Evolutionary conservation across 2,888 invertebrate species (phyloP).

Genomic region (Archaeoteleia sp.): DNA sequence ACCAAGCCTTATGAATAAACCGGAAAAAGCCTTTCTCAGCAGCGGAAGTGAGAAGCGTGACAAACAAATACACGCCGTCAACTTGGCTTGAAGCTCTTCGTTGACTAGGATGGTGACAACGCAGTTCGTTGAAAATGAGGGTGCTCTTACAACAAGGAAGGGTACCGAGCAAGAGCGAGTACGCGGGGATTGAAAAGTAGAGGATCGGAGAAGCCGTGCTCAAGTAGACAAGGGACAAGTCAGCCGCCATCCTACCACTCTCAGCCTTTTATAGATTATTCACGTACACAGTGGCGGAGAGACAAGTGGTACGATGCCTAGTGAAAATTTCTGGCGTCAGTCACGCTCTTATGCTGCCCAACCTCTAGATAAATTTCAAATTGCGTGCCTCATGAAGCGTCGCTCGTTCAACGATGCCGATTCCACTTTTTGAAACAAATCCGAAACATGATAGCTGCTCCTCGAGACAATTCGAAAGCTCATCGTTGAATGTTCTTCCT

Average conservation of each 20-base stretch:
- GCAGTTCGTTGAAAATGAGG: constrained; percentile 51
- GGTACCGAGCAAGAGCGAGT: constrained; percentile 31
- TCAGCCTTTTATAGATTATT: constrained; percentile 74
- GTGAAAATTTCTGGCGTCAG: constrained; percentile 43
- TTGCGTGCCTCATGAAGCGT: constrained; percentile 10
- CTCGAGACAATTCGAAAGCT: neutral
- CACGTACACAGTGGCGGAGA: constrained; percentile 71
- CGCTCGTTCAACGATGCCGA: neutral
- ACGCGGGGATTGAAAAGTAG: constrained; percentile 66
- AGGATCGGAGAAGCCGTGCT: constrained; percentile 72
- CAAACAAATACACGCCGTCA: constrained; percentile 71
- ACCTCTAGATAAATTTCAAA: constrained; percentile 28
- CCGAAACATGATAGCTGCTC: constrained; percentile 7
- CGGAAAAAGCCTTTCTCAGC: constrained; percentile 56
- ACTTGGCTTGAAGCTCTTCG: constrained; percentile 66
- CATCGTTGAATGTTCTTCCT: too few species aligned
- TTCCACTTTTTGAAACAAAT: constrained; percentile 18
- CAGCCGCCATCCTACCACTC: constrained; percentile 66
- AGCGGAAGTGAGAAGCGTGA: constrained; percentile 58
- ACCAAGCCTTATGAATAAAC: constrained; percentile 35
- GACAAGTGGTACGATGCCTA: constrained; percentile 64
- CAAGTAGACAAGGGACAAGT: constrained; percentile 74
- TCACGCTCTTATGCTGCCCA: constrained; percentile 33
- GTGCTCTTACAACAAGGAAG: constrained; percentile 44
- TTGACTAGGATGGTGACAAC: constrained; percentile 56